These are phyloP conservation scores for Drosophila rhopaloa DNA, from an alignment of 1,140 invertebrate genomes.

Conservation along the genomic window DNA sequence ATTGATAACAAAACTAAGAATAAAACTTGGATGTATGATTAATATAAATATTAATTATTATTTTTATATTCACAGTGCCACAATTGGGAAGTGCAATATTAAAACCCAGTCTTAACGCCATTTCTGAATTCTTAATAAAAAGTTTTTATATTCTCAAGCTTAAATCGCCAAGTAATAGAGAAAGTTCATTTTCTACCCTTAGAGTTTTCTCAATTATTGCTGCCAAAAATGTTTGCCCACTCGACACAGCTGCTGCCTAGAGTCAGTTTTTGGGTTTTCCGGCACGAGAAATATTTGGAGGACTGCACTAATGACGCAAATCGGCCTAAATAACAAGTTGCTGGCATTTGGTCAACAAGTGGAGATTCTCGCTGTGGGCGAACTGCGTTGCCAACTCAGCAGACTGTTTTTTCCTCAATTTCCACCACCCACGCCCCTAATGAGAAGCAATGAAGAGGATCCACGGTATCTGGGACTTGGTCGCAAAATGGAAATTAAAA, in stretches of 20 bases:
- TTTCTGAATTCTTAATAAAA: background rate
- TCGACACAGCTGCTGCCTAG: slow-evolving; percentile 56
- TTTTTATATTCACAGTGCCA: too few species aligned
- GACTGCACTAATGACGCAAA: slow-evolving; percentile 72
- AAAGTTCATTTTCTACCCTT: slow-evolving; percentile 6
- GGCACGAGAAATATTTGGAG: slow-evolving; percentile 33
- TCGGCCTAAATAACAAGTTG: slow-evolving; percentile 73
- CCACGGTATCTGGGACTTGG: slow-evolving; percentile 34
- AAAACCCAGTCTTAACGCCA: too few species aligned
- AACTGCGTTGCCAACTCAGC: slow-evolving; percentile 54
- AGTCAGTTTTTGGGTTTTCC: background rate
- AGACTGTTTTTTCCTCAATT: slow-evolving; percentile 47
- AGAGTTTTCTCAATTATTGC: slow-evolving; percentile 20
- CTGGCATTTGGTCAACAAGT: slow-evolving; percentile 72
- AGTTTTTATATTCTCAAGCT: background rate
- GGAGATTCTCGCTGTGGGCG: background rate
- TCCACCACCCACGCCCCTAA: slow-evolving; percentile 32
- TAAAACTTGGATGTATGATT: too few species aligned
- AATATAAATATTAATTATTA: too few species aligned
- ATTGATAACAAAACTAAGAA: too few species aligned
- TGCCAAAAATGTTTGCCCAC: slow-evolving; percentile 27
- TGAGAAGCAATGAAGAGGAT: slow-evolving; percentile 61
- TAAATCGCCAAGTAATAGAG: background rate
- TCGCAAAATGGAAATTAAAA: slow-evolving; percentile 73
- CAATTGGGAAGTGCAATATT: too few species aligned